A percentile compares a stretch with the other conserved stretches of the same genome.
Evolutionary conservation across 2,888 invertebrate species (phyloP).

Genomic region (Nephrotoma guestfalica): DNA sequence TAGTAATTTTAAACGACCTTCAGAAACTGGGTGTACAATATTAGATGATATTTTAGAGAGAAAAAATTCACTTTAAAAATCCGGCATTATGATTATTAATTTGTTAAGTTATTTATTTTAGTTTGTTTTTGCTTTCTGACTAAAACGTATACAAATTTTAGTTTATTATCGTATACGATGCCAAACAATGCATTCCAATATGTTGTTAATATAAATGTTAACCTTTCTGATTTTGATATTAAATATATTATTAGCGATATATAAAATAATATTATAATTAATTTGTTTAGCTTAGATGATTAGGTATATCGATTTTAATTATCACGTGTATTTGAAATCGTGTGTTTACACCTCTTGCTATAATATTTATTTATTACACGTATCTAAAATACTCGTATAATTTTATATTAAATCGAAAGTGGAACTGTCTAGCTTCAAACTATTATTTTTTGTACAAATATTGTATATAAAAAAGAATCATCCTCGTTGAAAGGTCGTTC

Average conservation of each 20-base stretch:
- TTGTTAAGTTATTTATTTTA: not conserved
- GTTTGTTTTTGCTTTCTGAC: not conserved
- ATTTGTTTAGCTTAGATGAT: not conserved
- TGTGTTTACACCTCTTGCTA: not conserved
- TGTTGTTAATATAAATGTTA: not conserved
- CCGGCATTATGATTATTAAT: not conserved
- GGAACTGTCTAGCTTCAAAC: not conserved
- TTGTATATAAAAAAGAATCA: not conserved
- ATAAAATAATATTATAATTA: not conserved
- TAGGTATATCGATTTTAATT: not conserved
- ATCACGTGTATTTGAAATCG: not conserved
- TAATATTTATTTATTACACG: not conserved
- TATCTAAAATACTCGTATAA: not conserved
- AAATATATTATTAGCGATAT: not conserved
- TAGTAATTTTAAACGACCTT: not conserved
- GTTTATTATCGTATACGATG: not conserved
- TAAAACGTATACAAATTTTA: not conserved
- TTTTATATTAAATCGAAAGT: not conserved
- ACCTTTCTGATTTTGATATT: not conserved
- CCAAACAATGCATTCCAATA: not conserved
- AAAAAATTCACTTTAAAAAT: not conserved
- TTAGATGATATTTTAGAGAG: not conserved
- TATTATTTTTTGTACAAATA: not conserved
- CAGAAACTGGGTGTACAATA: constrained; percentile 3
- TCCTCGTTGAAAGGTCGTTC: not conserved